Evolutionary conservation across 2,797 vertebrate genomes (phyloP).

Genomic region (Hydrophis major): DNA sequence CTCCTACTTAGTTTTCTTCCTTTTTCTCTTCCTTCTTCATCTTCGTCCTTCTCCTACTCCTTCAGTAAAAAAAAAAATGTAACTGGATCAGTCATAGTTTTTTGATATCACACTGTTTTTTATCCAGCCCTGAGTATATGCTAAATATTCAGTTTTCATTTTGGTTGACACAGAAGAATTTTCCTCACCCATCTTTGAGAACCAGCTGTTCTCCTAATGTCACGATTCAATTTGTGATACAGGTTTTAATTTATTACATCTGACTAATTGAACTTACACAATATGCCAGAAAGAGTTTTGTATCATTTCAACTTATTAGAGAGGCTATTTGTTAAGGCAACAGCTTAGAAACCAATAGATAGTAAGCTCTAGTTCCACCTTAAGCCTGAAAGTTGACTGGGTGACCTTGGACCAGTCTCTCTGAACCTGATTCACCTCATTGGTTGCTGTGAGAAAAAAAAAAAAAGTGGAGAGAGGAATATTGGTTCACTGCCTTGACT

Average conservation of each 20-base stretch:
- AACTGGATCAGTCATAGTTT: not conserved
- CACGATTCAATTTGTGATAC: not conserved
- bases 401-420: not conserved
- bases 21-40: not conserved
- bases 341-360: not conserved
- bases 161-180: not conserved
- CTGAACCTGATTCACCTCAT: not conserved
- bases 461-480: not conserved
- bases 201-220: not conserved
- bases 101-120: not conserved
- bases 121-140: not conserved
- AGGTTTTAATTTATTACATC: not conserved
- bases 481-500: not conserved
- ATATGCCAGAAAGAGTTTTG: not conserved
- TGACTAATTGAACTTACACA: not conserved
- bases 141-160: not conserved
- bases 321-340: not conserved
- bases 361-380: not conserved
- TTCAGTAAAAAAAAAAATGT: not conserved
- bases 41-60: not conserved
- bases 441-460: not conserved
- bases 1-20: not conserved
- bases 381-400: not conserved
- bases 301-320: not conserved
- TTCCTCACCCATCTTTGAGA: not conserved